phyloP scores from a whole-genome alignment of 2,113 vertebrate genomes.

The Lophochroa leadbeateri region DNA sequence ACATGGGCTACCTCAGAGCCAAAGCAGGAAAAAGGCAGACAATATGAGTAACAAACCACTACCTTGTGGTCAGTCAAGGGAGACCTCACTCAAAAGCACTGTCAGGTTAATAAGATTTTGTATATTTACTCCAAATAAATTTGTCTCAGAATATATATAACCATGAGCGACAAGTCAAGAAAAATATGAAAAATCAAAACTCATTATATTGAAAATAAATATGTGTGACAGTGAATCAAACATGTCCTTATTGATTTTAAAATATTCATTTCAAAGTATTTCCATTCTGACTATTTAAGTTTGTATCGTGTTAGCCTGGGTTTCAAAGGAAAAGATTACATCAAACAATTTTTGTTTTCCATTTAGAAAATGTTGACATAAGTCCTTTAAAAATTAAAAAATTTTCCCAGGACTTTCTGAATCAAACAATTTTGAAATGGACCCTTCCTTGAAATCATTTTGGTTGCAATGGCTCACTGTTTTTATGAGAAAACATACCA shows the following conservation, averaged over 20 bases:
- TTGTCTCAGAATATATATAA: not conserved
- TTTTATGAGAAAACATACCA: slow-evolving; percentile 33
- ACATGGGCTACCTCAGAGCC: not conserved
- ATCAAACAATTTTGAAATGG: not conserved
- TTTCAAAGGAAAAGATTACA: not conserved
- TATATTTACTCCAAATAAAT: not conserved
- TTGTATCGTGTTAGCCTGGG: not conserved
- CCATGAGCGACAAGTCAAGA: not conserved
- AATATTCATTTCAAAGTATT: not conserved
- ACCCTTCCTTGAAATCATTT: not conserved
- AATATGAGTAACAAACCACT: not conserved
- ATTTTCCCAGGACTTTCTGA: not conserved
- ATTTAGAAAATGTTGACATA: not conserved
- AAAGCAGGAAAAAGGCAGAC: not conserved
- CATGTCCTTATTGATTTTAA: not conserved
- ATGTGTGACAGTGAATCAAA: not conserved
- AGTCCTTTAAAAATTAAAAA: not conserved
- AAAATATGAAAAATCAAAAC: not conserved
- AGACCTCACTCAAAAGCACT: not conserved
- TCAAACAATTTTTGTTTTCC: not conserved
- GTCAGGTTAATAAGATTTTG: not conserved
- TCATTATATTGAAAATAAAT: not conserved
- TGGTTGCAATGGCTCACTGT: not conserved
- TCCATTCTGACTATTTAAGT: not conserved
- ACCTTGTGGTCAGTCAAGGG: not conserved